phyloP scores from a whole-genome alignment of 2,888 invertebrate species.

The Bedellia somnulentella region DNA sequence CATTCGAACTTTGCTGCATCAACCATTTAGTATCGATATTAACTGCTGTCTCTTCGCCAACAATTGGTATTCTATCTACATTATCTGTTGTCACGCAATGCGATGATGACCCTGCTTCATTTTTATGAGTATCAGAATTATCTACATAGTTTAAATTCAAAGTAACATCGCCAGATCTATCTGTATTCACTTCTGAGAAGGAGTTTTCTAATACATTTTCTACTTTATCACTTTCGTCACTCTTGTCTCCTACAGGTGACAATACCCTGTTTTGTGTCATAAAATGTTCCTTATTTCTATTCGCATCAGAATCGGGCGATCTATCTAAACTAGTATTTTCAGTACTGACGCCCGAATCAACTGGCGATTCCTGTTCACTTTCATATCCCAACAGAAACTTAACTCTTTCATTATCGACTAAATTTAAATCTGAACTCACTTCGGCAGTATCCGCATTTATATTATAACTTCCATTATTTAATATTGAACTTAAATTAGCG shows the following conservation, averaged over 20 bases:
- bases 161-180: slow-evolving; percentile 16
- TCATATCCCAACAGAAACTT: slow-evolving; percentile 53
- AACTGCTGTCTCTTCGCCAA: slow-evolving; percentile 27
- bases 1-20: no score
- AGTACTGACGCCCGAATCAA: slow-evolving; percentile 72
- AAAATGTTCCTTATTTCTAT: slow-evolving; percentile 32
- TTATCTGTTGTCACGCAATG: slow-evolving; percentile 14
- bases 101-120: slow-evolving; percentile 44
- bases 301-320: slow-evolving; percentile 62
- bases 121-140: slow-evolving; percentile 21
- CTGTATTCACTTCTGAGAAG: slow-evolving; percentile 24
- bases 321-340: slow-evolving; percentile 72
- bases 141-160: slow-evolving; percentile 43
- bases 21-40: no score
- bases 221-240: slow-evolving; percentile 17
- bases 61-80: slow-evolving; percentile 13
- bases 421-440: no score
- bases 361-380: slow-evolving; percentile 45
- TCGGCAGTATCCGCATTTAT: slow-evolving; percentile 34
- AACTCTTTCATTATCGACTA: slow-evolving; percentile 28
- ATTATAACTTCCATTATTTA: slow-evolving; percentile 22
- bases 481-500: slow-evolving; percentile 57
- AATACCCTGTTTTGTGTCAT: slow-evolving; percentile 49
- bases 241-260: slow-evolving; percentile 16
- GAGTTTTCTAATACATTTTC: slow-evolving; percentile 31